Percentiles rank a stretch among this genome's conserved stretches.
phyloP scores from a whole-genome alignment of 2,797 vertebrate genomes.

The Tapera naevia region DNA sequence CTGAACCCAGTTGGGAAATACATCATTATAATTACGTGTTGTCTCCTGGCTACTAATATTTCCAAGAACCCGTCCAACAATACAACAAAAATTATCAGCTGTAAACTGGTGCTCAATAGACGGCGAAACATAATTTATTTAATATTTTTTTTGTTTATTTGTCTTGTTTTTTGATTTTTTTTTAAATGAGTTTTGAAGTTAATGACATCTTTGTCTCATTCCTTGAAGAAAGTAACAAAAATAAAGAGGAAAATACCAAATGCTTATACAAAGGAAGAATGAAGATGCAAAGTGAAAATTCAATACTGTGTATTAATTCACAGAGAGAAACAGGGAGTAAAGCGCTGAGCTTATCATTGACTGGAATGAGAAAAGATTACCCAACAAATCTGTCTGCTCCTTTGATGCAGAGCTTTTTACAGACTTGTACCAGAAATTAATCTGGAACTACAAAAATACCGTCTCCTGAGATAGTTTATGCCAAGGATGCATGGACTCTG shows the following conservation, averaged over 20 bases:
- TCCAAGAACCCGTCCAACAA: not conserved
- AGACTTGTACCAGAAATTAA: not conserved
- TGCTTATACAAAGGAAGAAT: not conserved
- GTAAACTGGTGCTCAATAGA: not conserved
- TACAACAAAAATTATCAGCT: not conserved
- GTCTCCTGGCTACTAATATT: not conserved
- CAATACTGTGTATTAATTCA: not conserved
- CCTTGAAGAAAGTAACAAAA: not conserved
- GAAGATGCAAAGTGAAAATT: conserved; percentile 1
- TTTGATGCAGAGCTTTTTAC: not conserved
- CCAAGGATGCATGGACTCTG: not conserved
- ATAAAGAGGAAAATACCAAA: not conserved
- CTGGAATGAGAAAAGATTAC: conserved; percentile 20
- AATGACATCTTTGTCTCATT: not conserved
- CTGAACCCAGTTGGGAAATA: not conserved
- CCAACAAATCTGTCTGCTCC: not conserved
- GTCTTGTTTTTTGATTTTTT: no score
- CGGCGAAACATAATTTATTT: not conserved
- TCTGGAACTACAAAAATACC: not conserved
- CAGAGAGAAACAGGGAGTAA: conserved; percentile 1
- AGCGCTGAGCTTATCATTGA: conserved; percentile 1
- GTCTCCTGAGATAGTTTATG: not conserved
- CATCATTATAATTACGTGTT: not conserved
- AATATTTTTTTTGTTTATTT: no score
- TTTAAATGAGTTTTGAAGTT: not conserved